These are phyloP conservation scores for Alethe castanea DNA, from an alignment of 2,113 vertebrate species.

Conservation along the genomic window DNA sequence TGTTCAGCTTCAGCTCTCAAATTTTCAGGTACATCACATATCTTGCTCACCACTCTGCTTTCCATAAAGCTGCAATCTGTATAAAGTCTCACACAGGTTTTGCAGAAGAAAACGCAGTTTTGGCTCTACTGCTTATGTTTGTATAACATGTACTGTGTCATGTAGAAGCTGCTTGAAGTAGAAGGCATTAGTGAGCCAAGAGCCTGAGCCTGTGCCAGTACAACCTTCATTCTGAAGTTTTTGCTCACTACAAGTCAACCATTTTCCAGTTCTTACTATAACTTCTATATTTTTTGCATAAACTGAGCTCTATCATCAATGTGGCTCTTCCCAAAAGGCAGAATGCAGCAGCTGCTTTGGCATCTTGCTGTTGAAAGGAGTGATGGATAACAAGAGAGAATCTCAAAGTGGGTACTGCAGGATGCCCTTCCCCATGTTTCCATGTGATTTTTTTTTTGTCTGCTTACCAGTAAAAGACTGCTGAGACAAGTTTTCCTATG, in stretches of 20 bases:
- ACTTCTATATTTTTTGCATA: not conserved
- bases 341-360: not conserved
- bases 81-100: not conserved
- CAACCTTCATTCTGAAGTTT: not conserved
- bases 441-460: not conserved
- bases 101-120: not conserved
- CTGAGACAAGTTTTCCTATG: not conserved
- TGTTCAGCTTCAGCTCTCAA: not conserved
- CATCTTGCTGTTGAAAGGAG: not conserved
- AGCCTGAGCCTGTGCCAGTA: not conserved
- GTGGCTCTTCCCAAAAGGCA: not conserved
- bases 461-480: not conserved
- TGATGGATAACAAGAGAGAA: not conserved
- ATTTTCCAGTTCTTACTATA: not conserved
- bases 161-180: not conserved
- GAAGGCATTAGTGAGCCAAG: not conserved
- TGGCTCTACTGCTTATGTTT: not conserved
- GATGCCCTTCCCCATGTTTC: not conserved
- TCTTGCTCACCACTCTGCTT: not conserved
- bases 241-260: not conserved
- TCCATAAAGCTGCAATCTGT: not conserved
- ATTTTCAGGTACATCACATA: fast-evolving
- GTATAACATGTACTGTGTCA: not conserved
- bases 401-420: not conserved
- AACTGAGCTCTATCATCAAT: no score